A percentile compares a stretch with the other conserved stretches of the same genome.
Evolutionary conservation across 2,113 vertebrate species (phyloP).

Genomic region (Psittacula cyanocephala): DNA sequence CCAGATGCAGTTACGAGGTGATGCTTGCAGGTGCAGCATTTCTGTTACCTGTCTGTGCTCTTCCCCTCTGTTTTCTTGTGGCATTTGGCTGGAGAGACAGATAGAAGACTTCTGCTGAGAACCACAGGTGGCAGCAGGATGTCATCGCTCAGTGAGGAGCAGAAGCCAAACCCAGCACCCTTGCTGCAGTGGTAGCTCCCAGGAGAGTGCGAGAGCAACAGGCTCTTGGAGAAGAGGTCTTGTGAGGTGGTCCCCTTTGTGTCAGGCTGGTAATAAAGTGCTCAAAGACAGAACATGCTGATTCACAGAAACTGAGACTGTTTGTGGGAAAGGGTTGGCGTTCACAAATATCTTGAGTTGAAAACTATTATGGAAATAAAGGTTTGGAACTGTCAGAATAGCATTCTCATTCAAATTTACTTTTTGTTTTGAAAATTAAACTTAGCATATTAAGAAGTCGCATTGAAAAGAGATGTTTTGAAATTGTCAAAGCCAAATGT

Average conservation of each 20-base stretch:
- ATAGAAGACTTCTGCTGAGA: neutral
- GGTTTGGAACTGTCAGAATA: conserved; percentile 6
- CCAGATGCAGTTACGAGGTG: neutral
- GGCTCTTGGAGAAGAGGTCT: neutral
- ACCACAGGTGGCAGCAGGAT: neutral
- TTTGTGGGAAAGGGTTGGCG: conserved; percentile 54
- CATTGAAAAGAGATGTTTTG: conserved; percentile 3
- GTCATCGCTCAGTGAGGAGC: neutral
- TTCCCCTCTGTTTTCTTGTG: neutral
- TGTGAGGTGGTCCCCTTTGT: conserved; percentile 15
- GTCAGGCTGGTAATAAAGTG: neutral
- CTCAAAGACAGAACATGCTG: conserved; percentile 27
- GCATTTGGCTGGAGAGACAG: neutral
- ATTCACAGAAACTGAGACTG: conserved; percentile 44
- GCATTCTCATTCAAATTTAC: conserved; percentile 36
- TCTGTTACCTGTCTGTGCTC: neutral
- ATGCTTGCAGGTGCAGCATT: neutral
- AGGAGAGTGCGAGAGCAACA: neutral
- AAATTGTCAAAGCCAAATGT: conserved; percentile 23
- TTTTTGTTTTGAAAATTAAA: conserved; percentile 42
- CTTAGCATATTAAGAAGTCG: neutral
- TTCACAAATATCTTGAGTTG: conserved; percentile 30
- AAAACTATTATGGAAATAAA: conserved; percentile 42
- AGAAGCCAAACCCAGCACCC: neutral
- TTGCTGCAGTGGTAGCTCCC: neutral